Evolutionary conservation across 2,888 invertebrate species (phyloP).

Genomic region (Sinelater perroti): DNA sequence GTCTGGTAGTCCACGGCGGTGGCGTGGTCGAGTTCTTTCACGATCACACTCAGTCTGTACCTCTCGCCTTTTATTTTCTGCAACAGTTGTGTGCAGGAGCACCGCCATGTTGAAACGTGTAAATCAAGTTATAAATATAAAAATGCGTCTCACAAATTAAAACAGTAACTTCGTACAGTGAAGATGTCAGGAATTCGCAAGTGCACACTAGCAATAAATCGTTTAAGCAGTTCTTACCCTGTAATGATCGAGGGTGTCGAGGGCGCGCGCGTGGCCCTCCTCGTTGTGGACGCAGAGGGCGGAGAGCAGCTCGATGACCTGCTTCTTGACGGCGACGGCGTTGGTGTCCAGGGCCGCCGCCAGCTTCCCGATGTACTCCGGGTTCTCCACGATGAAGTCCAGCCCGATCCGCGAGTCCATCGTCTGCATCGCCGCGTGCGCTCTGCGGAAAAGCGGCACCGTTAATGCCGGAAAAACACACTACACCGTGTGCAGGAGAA

Average conservation of each 20-base stretch:
- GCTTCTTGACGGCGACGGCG: conserved; percentile 92
- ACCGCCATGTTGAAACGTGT: too few relatives aligned
- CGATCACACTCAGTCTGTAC: conserved; percentile 88
- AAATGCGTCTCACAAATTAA: conserved; percentile 12
- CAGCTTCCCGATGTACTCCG: conserved; percentile 89
- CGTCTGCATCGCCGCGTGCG: conserved; percentile 43
- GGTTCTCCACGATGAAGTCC: conserved; percentile 94
- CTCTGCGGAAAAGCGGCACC: background rate
- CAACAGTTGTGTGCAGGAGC: conserved; percentile 33
- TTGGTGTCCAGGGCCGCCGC: conserved; percentile 92
- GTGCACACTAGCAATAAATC: conserved; percentile 21
- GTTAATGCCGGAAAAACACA: too few relatives aligned
- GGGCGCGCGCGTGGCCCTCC: conserved; percentile 86
- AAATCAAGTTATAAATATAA: background rate
- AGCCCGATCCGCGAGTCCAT: conserved; percentile 93
- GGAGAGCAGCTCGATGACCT: conserved; percentile 94
- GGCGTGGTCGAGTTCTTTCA: conserved; percentile 86
- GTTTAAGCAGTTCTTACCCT: conserved; percentile 71
- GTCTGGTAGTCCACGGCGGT: conserved; percentile 88
- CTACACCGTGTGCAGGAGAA: background rate
- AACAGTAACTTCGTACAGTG: conserved; percentile 9
- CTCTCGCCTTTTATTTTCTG: conserved; percentile 87
- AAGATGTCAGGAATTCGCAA: conserved; percentile 14
- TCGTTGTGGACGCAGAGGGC: conserved; percentile 94
- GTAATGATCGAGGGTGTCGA: conserved; percentile 91